Conservation (phyloP, 1,140 invertebrate genomes). For the Campoletis sonorensis region DNA sequence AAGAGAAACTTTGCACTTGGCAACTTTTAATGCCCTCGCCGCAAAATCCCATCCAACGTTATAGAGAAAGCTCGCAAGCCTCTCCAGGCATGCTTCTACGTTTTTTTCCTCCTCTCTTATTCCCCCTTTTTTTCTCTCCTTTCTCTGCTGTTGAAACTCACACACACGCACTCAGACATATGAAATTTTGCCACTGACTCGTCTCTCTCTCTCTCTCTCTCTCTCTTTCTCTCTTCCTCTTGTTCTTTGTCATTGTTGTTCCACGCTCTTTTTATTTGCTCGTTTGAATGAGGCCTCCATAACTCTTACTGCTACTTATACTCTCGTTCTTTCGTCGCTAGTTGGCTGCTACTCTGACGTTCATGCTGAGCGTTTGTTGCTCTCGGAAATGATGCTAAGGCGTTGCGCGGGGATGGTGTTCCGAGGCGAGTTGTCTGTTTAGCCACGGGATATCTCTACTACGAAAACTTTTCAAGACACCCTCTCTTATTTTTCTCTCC, state of each 20-base stretch:
- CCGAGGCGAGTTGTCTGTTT: slow-evolving; percentile 23
- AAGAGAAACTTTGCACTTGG: slow-evolving; percentile 73
- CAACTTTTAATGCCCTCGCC: slow-evolving; percentile 72
- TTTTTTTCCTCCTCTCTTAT: neutral
- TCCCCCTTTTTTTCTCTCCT: neutral
- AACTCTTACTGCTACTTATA: slow-evolving; percentile 18
- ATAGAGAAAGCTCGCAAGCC: neutral
- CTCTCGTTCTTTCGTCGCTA: slow-evolving; percentile 42
- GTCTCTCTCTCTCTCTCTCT: too few species aligned
- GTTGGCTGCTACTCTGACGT: slow-evolving; percentile 34
- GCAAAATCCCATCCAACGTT: slow-evolving; percentile 62
- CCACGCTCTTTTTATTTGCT: slow-evolving; percentile 30
- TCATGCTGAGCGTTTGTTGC: slow-evolving; percentile 40
- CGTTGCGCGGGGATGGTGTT: too few species aligned
- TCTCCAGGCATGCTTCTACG: neutral
- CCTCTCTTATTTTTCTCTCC: slow-evolving; percentile 49
- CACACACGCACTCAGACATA: neutral
- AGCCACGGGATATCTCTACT: slow-evolving; percentile 30
- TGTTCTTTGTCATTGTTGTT: slow-evolving; percentile 35
- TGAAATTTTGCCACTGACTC: too few species aligned
- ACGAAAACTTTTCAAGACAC: slow-evolving; percentile 53
- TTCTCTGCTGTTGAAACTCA: neutral
- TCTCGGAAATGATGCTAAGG: neutral
- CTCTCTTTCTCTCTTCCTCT: too few species aligned
- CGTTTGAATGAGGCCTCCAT: neutral